Base-by-base conservation (phyloP, 2,888 invertebrate species). In the Drosophila silvestris region DNA sequence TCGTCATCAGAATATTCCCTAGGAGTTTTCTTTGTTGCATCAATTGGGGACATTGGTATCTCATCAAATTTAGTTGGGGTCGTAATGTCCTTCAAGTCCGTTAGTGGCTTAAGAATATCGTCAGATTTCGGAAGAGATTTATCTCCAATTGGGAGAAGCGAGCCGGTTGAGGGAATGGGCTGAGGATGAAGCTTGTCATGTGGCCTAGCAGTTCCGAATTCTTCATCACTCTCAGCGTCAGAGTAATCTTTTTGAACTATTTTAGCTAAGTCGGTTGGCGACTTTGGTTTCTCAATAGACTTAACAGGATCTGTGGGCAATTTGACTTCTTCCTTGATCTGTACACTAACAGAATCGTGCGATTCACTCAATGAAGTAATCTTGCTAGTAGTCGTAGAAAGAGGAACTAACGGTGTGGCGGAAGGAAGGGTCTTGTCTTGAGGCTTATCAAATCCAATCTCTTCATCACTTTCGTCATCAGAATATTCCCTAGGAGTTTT, bases 381-480 rank as follows among this genome's bases (percentile, higher is more conserved):
- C 26, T 44, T 68, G 47, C 47, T 37, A 10, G 41, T 50, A 6
- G 39, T 32, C 39, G 35, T 41, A 0, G 52, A n/a, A 10, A 60
- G 12, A 10, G 52, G 16, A 14, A 44, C 22, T 9, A 60, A 22
- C 5, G 53, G 66, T 22, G 26, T 37, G 7, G 35, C n/a, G 3
- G 32, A 35, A 1, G 61, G 41, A 41, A 66, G n/a, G 3, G 22
- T 2, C 10, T 41, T 58, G 0, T 26, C 60, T 33, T 35, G 30
- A 6, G 65, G 66, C 33, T 54, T 70, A n/a, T 33, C 16, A 16
- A 26, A 26, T 37, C 16, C 41, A 30, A 26, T n/a, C 35, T 70
- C 65, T 33, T 70, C 65, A 19, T 70, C 53, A 28, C 66, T 66
- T 59, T 59, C 59, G 1, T 59, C 58, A 32, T 54, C 57, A 22